These are phyloP conservation scores for Ostrea denselamellosa DNA, from an alignment of 1,140 invertebrate genomes.

Conservation along the genomic window DNA sequence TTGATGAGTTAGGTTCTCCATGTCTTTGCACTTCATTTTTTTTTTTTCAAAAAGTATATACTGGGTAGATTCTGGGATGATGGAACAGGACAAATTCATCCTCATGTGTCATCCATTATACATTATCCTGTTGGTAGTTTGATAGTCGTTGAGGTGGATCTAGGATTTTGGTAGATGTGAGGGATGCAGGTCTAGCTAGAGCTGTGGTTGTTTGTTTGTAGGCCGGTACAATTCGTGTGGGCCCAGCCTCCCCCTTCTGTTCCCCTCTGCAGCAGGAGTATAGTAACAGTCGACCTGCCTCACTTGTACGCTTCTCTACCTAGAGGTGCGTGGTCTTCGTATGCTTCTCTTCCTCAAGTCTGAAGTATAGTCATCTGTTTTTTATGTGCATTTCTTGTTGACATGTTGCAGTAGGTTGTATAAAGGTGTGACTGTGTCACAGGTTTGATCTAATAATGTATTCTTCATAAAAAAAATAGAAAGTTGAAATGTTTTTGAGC, in stretches of 20 bases:
- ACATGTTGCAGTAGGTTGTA: too few relatives aligned
- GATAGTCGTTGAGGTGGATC: neutral
- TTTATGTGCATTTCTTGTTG: neutral
- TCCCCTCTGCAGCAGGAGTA: slow-evolving; percentile 74
- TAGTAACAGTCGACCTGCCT: slow-evolving; percentile 52
- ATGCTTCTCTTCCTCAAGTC: slow-evolving; percentile 8
- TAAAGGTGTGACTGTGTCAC: too few relatives aligned
- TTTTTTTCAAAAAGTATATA: too few relatives aligned
- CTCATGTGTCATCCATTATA: neutral
- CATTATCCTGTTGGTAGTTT: neutral
- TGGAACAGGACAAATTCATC: neutral
- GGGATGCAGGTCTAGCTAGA: slow-evolving; percentile 39
- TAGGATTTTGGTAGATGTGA: slow-evolving; percentile 31
- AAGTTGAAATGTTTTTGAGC: too few relatives aligned
- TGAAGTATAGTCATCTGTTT: slow-evolving; percentile 21
- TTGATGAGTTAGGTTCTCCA: too few relatives aligned
- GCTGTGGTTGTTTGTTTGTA: slow-evolving; percentile 60
- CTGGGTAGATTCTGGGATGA: neutral
- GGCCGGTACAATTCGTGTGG: slow-evolving; percentile 71
- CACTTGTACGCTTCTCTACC: slow-evolving; percentile 65
- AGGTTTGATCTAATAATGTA: too few relatives aligned
- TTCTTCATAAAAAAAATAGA: too few relatives aligned
- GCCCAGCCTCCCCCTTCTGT: slow-evolving; percentile 70
- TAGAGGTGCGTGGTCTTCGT: slow-evolving; percentile 48
- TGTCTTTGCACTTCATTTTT: too few relatives aligned